Evolutionary conservation across 1,140 invertebrate species (phyloP).

Genomic region (Probaryconus sp.): DNA sequence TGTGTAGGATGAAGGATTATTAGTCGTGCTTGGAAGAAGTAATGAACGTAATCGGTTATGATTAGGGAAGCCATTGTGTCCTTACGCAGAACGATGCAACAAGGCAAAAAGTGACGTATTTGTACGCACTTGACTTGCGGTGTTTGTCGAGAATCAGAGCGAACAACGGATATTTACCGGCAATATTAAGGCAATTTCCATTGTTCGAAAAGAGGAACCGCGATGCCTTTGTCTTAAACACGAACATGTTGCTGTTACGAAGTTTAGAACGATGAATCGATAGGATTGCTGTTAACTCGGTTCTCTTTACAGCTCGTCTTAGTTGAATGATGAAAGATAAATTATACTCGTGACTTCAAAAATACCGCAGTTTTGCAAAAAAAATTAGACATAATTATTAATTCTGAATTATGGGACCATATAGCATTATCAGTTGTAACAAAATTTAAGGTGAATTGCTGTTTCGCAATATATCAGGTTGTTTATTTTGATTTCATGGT

Average conservation of each 20-base stretch:
- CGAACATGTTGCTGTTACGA: slow-evolving; percentile 54
- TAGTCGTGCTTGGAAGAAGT: slow-evolving; percentile 10
- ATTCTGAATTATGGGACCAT: slow-evolving; percentile 6
- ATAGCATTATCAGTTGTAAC: background rate
- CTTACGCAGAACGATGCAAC: slow-evolving; percentile 4
- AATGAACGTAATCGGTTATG: slow-evolving; percentile 29
- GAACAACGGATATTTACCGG: slow-evolving; percentile 53
- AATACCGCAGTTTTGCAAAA: slow-evolving; percentile 36
- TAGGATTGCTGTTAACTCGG: slow-evolving; percentile 51
- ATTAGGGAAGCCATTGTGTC: slow-evolving; percentile 16
- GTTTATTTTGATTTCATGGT: too few species aligned
- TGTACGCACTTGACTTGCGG: slow-evolving; percentile 19
- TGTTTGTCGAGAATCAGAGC: slow-evolving; percentile 52
- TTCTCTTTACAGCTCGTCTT: slow-evolving; percentile 50
- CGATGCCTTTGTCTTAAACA: slow-evolving; percentile 51
- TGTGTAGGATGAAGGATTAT: slow-evolving; percentile 58
- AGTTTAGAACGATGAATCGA: slow-evolving; percentile 54
- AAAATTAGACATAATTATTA: slow-evolving; percentile 19
- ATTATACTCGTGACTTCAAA: slow-evolving; percentile 50
- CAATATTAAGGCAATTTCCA: slow-evolving; percentile 50
- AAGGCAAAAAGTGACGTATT: slow-evolving; percentile 23
- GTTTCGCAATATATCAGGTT: slow-evolving; percentile 26
- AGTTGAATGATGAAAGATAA: slow-evolving; percentile 57
- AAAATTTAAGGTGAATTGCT: slow-evolving; percentile 12
- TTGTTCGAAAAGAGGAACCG: slow-evolving; percentile 60